phyloP scores from a whole-genome alignment of 2,888 invertebrate species.

The Zaprionus bogoriensis region DNA sequence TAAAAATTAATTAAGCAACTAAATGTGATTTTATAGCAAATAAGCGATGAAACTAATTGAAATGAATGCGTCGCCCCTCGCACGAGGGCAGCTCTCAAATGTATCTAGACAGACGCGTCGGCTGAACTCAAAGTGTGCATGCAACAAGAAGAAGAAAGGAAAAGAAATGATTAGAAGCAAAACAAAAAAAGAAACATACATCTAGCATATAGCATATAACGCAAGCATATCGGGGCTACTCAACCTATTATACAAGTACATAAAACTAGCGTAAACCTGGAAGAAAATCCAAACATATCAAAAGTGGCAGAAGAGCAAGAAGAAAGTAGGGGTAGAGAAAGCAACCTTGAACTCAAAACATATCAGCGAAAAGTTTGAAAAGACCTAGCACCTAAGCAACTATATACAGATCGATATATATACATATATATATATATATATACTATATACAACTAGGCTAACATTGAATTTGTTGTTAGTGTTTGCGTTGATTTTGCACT shows the following conservation, averaged over 20 bases:
- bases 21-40: constrained; percentile 81
- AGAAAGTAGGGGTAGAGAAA: constrained; percentile 4
- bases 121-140: constrained; percentile 79
- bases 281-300: constrained; percentile 48
- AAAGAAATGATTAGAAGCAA: not conserved
- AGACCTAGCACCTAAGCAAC: constrained; percentile 28
- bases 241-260: constrained; percentile 24
- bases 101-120: constrained; percentile 47
- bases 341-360: constrained; percentile 81
- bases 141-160: constrained; percentile 23
- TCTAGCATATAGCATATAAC: constrained; percentile 19
- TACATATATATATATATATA: constrained; percentile 13
- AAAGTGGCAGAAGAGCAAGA: constrained; percentile 22
- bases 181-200: not conserved
- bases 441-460: constrained; percentile 20
- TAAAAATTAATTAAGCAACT: constrained; percentile 80
- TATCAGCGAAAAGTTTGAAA: constrained; percentile 66
- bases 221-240: constrained; percentile 29
- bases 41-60: constrained; percentile 69
- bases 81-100: constrained; percentile 10
- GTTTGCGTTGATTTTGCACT: constrained; percentile 20
- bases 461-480: not conserved
- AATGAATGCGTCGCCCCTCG: constrained; percentile 12
- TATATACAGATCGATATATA: constrained; percentile 17
- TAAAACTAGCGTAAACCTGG: constrained; percentile 17